Percentiles rank a stretch among this genome's conserved stretches.
These are phyloP conservation scores for Lethrus apterus DNA, from an alignment of 1,140 invertebrate genomes.

Conservation along the genomic window DNA sequence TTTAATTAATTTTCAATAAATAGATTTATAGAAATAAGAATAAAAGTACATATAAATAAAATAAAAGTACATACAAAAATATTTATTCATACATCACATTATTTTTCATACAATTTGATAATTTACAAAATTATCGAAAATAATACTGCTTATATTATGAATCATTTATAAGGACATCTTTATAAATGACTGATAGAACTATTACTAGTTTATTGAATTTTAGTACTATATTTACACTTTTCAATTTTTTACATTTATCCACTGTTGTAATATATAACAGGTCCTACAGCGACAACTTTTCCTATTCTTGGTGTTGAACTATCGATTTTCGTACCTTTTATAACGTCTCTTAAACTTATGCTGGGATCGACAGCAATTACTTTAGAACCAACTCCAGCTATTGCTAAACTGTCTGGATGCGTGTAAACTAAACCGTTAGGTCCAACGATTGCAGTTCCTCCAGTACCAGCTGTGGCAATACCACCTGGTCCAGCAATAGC, in stretches of 20 bases:
- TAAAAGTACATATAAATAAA: too few species aligned
- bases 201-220: too few species aligned
- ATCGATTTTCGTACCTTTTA: conserved; percentile 31
- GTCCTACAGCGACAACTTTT: conserved; percentile 58
- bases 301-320: conserved; percentile 44
- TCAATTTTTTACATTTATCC: conserved; percentile 21
- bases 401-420: conserved; percentile 57
- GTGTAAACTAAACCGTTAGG: conserved; percentile 63
- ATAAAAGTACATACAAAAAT: too few species aligned
- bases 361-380: conserved; percentile 53
- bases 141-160: too few species aligned
- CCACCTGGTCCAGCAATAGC: conserved; percentile 67
- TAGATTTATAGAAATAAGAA: too few species aligned
- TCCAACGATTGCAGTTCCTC: conserved; percentile 66
- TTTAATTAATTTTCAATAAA: too few species aligned
- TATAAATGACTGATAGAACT: too few species aligned
- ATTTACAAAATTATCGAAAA: too few species aligned
- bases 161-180: too few species aligned
- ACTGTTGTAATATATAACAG: conserved; percentile 58
- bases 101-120: too few species aligned
- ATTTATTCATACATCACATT: too few species aligned
- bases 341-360: conserved; percentile 44
- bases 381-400: conserved; percentile 59
- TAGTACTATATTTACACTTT: too few species aligned
- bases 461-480: conserved; percentile 62